Base-by-base conservation (phyloP, 2,797 vertebrate species). In the Sitta carolinensis region DNA sequence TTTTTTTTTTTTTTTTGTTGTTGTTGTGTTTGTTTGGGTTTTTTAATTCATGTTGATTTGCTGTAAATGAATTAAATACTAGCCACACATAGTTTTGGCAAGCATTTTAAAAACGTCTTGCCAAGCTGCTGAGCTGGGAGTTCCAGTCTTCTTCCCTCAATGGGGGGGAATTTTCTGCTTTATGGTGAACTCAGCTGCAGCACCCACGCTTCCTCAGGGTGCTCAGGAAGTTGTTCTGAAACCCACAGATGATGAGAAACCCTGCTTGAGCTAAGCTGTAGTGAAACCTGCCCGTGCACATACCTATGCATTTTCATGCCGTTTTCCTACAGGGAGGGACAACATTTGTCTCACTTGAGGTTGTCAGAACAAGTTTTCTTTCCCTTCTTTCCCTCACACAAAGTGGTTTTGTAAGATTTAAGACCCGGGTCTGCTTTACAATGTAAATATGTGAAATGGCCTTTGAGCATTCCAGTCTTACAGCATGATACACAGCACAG, bases 251-350 rank as follows among this genome's bases (percentile, higher is more conserved):
- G 18, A 74, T 38, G 16, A 64, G 42, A 84, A 93, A 25, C 43
- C 0, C 1, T 13, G 0, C 25, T 22, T 66, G 62, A 66, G 47
- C 30, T 18, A 50, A 89, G 42, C 34, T 16, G 0, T 7, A 64
- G 27, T 29, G 63, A 72, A 90, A 89, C 36, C 27, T 72, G 74
- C 51, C 34, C 0, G 0, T 48, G 54, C 30, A 47, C 38, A 10
- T 57, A 64, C 20, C 45, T 57, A 0, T 34, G 50, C 18, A 16
- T 68, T 84, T 59, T 73, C 42, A 7, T 69, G 48, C 30, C 2
- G 0, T 47, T 82, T 42, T 76, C 52, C 57, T 77, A 5, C 26
- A 52, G 55, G n/a, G 27, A 30, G 5, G 13, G 43, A 93, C 34
- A 76, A 11, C 3, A 3, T 32, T 16, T 2, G 4, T 58, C 58